Evolutionary conservation across 2,113 vertebrate species (phyloP).

Genomic region (Brachyistius frenatus): DNA sequence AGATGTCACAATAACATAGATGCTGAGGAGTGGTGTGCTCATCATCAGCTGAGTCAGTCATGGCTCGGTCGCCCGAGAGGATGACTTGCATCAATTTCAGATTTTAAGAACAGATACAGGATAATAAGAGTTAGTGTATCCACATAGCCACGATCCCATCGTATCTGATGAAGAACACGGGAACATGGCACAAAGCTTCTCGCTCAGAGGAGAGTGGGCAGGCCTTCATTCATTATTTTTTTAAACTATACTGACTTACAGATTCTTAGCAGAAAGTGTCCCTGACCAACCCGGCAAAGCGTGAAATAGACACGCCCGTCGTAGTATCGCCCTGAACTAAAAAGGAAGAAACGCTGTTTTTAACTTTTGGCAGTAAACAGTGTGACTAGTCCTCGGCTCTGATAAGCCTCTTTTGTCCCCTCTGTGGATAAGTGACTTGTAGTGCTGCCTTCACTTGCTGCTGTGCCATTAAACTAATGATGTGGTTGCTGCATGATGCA

Average conservation of each 20-base stretch:
- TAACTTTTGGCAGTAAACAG: slow-evolving; percentile 20
- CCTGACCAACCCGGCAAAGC: too few relatives aligned
- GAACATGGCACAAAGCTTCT: too few relatives aligned
- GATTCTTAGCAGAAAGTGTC: too few relatives aligned
- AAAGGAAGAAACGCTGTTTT: not conserved
- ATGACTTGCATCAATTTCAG: slow-evolving; percentile 22
- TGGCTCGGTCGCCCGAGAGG: not conserved
- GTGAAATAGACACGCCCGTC: too few relatives aligned
- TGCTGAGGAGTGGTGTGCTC: slow-evolving; percentile 25
- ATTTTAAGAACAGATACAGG: not conserved
- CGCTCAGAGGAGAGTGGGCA: too few relatives aligned
- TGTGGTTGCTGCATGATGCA: slow-evolving; percentile 10
- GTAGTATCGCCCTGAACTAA: not conserved
- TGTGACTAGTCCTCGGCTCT: slow-evolving; percentile 7
- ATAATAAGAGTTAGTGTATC: not conserved
- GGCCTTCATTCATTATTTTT: too few relatives aligned
- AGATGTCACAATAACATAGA: slow-evolving; percentile 41
- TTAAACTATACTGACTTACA: too few relatives aligned
- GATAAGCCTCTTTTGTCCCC: slow-evolving; percentile 22
- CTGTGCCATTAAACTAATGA: slow-evolving; percentile 4
- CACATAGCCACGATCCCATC: not conserved
- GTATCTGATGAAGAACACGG: too few relatives aligned
- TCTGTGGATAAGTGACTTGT: slow-evolving; percentile 32
- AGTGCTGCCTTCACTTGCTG: not conserved
- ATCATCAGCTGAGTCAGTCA: slow-evolving; percentile 47